Evolutionary conservation across 2,888 invertebrate genomes (phyloP).

Genomic region (Nomada ruficornis): DNA sequence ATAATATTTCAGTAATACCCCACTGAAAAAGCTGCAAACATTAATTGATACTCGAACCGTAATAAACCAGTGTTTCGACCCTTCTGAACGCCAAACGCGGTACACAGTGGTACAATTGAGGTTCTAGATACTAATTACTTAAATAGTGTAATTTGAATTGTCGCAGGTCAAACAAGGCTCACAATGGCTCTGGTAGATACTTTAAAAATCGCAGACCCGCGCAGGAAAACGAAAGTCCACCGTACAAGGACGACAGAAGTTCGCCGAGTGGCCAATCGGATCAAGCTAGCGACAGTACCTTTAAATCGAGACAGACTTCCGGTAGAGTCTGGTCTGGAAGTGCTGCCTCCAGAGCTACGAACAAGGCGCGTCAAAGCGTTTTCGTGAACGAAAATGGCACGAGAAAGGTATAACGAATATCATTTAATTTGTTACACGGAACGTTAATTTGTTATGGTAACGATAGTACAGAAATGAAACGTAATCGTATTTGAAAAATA

Average conservation of each 20-base stretch:
- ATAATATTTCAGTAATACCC: no score
- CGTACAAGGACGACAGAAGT: constrained; percentile 88
- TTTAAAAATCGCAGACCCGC: constrained; percentile 74
- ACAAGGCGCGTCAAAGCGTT: constrained; percentile 78
- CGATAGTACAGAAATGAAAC: no score
- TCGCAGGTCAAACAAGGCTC: constrained; percentile 72
- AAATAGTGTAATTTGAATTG: neutral
- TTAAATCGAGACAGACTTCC: constrained; percentile 79
- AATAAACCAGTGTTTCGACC: no score
- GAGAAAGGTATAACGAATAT: constrained; percentile 68
- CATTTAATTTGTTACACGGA: no score
- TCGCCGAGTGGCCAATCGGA: constrained; percentile 95
- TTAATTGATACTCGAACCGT: no score
- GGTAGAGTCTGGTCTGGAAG: constrained; percentile 79
- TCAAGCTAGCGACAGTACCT: constrained; percentile 85
- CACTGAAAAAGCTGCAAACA: no score
- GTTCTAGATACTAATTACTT: no score
- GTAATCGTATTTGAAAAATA: no score
- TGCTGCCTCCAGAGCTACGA: constrained; percentile 77
- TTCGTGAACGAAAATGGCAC: constrained; percentile 79
- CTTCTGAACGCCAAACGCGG: no score
- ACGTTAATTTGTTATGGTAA: no score
- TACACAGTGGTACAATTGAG: no score
- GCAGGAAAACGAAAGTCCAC: constrained; percentile 75
- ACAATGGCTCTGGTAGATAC: constrained; percentile 74